Evolutionary conservation across 2,888 invertebrate genomes (phyloP).

Genomic region (Hyles lineata): DNA sequence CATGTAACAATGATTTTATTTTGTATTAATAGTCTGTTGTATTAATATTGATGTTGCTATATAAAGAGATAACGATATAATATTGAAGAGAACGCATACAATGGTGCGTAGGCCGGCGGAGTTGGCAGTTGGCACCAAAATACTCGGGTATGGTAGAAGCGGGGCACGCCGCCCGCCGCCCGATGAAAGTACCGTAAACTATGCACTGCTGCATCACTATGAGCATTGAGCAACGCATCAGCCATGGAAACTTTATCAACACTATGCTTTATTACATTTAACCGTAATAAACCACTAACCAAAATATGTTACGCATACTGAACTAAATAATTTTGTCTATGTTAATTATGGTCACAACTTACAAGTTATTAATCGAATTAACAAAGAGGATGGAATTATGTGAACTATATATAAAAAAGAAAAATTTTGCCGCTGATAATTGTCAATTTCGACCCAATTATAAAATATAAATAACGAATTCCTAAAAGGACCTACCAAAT

Average conservation of each 20-base stretch:
- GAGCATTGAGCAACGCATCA: conserved; percentile 30
- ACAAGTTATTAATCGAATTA: no score
- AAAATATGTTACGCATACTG: background rate
- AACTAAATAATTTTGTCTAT: background rate
- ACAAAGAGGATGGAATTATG: no score
- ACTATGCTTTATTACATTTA: background rate
- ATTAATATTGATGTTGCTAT: background rate
- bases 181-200: conserved; percentile 74
- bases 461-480: no score
- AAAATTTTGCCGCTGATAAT: no score
- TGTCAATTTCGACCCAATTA: no score
- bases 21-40: background rate
- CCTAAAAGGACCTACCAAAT: no score
- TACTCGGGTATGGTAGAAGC: conserved; percentile 39
- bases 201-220: conserved; percentile 34
- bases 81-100: conserved; percentile 32
- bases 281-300: background rate
- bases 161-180: conserved; percentile 43
- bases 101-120: conserved; percentile 45
- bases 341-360: no score
- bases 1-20: conserved; percentile 6
- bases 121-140: conserved; percentile 41
- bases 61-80: background rate
- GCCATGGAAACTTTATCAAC: background rate
- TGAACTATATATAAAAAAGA: no score